Evolutionary conservation across 2,888 invertebrate genomes (phyloP), one percentile per base, ranked within the genome.

Genomic region (Andrena haemorrhoa): DNA sequence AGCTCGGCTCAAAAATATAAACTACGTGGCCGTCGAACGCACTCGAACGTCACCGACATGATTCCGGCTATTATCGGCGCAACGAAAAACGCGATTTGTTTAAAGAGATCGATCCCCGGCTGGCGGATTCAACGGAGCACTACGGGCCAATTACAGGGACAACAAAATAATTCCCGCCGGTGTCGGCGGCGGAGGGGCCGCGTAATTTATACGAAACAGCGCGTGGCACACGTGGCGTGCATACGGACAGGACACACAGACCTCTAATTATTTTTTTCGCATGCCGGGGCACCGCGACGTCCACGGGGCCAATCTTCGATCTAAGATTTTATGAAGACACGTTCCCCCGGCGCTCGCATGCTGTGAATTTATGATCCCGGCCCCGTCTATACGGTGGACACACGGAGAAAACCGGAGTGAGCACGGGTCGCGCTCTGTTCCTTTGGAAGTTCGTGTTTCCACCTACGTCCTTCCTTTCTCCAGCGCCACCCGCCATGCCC

Each of bases 351-450:
- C 64, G 86, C 82, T 88, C 87, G 87, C 90, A 90, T 85, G 90
- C 90, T 89, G 90, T 87, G 90, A 90, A 90, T 90, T 90, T 90
- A 90, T 88, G 86, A 81, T 77, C 84, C 75, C 79, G 78, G 78
- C 65, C 81, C 71, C 51, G 85, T 81, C 82, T 77, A 76, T 83
- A 86, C 75, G 75, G 58, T 68, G 86, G 86, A 85, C 81, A 80
- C 64, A 26, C 75, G 77, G 79, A 77, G 71, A 47, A 66, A 61
- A 73, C 73, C 58, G 56, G 63, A 68, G 66, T 35, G 61, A 66
- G 63, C 69, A 47, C 51, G 23, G 66, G 23, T 31, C 31, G 49
- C 56, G 35, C 63, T 63, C 49, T 66, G 69, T 71, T 78, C 81
- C 82, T 78, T 75, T 85, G 85, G 85, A 85, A 88, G 86, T 88